Evolutionary conservation across 2,113 vertebrate species (phyloP).

Genomic region (Ochotona curzoniae): DNA sequence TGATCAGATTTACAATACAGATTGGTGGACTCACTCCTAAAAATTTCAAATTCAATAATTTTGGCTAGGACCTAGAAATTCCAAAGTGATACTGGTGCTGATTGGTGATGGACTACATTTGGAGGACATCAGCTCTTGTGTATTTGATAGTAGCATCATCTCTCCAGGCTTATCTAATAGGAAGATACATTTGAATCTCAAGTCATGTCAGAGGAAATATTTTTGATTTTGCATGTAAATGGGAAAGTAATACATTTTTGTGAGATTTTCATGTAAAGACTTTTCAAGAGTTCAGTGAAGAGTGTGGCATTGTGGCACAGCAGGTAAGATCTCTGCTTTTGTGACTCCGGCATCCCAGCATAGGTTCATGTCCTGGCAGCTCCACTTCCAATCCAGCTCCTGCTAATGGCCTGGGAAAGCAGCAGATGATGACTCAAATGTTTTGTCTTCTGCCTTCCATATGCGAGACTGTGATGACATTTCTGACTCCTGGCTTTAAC

Average conservation of each 20-base stretch:
- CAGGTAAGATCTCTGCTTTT: too few species aligned
- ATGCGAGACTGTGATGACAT: too few species aligned
- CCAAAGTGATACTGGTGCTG: not conserved
- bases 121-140: not conserved
- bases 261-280: conserved; percentile 32
- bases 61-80: not conserved
- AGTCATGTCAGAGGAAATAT: not conserved
- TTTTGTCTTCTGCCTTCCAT: too few species aligned
- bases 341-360: too few species aligned
- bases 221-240: conserved; percentile 3
- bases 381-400: too few species aligned
- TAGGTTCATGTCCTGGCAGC: too few species aligned
- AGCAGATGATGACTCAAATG: too few species aligned
- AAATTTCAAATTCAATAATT: not conserved
- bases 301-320: too few species aligned
- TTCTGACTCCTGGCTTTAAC: too few species aligned
- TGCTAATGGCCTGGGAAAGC: too few species aligned
- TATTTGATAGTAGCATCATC: not conserved
- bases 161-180: not conserved
- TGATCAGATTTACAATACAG: not conserved
- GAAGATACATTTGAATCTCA: conserved; percentile 11
- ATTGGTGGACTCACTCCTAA: not conserved
- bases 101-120: not conserved
- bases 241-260: conserved; percentile 13
- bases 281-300: conserved; percentile 42